Evolutionary conservation across 2,888 invertebrate genomes (phyloP), one percentile per base, ranked within the genome.

Genomic region (Sipha maydis): DNA sequence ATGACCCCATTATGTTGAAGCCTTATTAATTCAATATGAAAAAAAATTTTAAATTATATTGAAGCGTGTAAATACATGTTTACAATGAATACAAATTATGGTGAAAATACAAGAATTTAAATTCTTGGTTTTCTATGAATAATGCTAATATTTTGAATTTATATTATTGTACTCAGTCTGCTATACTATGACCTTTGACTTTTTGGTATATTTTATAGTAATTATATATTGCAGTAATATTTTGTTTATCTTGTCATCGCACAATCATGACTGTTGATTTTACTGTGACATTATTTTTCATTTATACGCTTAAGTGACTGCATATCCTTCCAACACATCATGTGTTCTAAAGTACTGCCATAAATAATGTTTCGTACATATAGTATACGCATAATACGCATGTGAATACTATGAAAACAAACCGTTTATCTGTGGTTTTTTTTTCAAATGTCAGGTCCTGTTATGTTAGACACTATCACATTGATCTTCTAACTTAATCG

Each of bases 241-340:
- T 4, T 41, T 31, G n/a, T 56, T 67, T 84, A 61, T 84, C 76
- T 48, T 34, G 67, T 25, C 85, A 25, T 78, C 77, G 31, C 38
- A 17, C 71, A 14, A n/a, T 28, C 38, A 80, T 80, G 80, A 80
- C 80, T 80, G 19, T 80, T 38, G 41, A 67, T 80, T 67, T 80
- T 67, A 41, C 56, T 80, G 28, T 17, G n/a, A 38, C n/a, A 61
- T 79, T 80, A 80, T 34, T 17, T 80, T n/a, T 80, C 61, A 14
- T 61, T 19, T 83, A n/a, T 48, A 56, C 21, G 25, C 56, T 41
- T 34, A 28, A 21, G 11, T 56, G 75, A 71, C 71, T 38, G 79
- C 79, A n/a, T 61, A 38, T 31, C 61, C 38, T 14, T 17, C 61
- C 11, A 71, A 83, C n/a, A 14, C 19, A 4, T 83, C 71, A n/a